Base-by-base conservation (phyloP, 2,113 vertebrate genomes). In the Aix galericulata region DNA sequence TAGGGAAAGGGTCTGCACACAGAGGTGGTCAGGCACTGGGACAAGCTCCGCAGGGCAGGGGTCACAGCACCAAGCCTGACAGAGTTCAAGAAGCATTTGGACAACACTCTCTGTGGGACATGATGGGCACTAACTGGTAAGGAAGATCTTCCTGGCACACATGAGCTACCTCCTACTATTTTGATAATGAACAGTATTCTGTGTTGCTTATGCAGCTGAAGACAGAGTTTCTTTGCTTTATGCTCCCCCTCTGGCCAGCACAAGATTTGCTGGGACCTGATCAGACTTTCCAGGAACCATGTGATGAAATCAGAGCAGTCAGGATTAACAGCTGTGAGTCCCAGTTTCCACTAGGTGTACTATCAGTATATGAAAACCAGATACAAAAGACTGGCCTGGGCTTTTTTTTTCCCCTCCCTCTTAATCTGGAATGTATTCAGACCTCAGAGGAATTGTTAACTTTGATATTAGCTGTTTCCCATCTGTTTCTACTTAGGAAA, bases 401-500 rank as follows among this genome's bases (percentile, higher is more conserved):
- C 9, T 81, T 91, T 83, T 74, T 10, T 74, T 10, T 91, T 74
- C 78, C 89, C 42, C 52, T 92, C 26, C 29, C 40, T 75, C 88
- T 82, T 75, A 64, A 76, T 73, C 69, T 68, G 53, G 60, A 92
- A 88, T 16, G 14, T 60, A 58, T 79, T 89, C 74, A 62, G 27
- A 82, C 9, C 53, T 64, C 83, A 66, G 21, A 86, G 27, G 74
- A 92, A 73, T 13, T 91, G 62, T 68, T 91, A 81, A 79, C 66
- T 91, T 93, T 89, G 36, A 27, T 73, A 76, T 90, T 72, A 85
- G 88, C 66, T 94, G 73, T 81, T 78, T 94, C 44, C 60, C 69
- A 60, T 82, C 29, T 92, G 83, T 44, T 92, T 90, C 60, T 82
- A 21, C 62, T 94, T 62, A 52, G 29, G 56, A 91, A 80, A 94